Base-by-base conservation (phyloP, 2,113 vertebrate species). In the Elgaria multicarinata region DNA sequence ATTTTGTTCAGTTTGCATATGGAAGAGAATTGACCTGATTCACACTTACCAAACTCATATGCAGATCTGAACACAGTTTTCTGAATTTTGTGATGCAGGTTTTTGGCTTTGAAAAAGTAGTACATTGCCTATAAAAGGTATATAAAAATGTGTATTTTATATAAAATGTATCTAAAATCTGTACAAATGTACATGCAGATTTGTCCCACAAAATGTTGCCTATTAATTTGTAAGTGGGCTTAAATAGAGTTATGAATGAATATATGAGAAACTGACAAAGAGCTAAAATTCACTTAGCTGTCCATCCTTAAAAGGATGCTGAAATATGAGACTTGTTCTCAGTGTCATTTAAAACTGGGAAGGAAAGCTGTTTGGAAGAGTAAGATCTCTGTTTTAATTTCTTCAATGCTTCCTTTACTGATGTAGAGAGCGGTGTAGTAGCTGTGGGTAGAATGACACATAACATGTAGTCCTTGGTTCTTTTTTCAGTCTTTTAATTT, bases 381-480 rank as follows among this genome's bases (percentile, higher is more conserved):
- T 12, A 75, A 36, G 36, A 33, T 12, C 18, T 12, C 33, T 81
- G 18, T 81, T 62, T 75, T 62, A 26, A 8, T 81, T 62, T 92
- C 93, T 95, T 92, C 93, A 95, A 93, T 90, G 92, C 95, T 93
- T 95, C 94, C 90, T 95, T 93, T 91, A 94, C n/a, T 72, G n/a
- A 33, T n/a, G n/a, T 72, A 36, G 71, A n/a, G n/a, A 20, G 18
- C 16, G 44, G 74, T 42, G 20, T 10, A 24, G 36, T 42, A 75
- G 22, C 39, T 26, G 18, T 44, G 22, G 36, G 36, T 28, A 20
- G 18, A 9, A 42, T 33, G 16, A 72, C 33, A 24, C 42, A 10
- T 75, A 2, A 22, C 1, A 22, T 69, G 67, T 33, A 69, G 31
- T 69, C 31, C 67, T 69, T 8, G 9, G 12, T 53, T 69, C 67